Conservation (phyloP, 2,888 invertebrate genomes). For the Drosophila pseudotalamancana region DNA sequence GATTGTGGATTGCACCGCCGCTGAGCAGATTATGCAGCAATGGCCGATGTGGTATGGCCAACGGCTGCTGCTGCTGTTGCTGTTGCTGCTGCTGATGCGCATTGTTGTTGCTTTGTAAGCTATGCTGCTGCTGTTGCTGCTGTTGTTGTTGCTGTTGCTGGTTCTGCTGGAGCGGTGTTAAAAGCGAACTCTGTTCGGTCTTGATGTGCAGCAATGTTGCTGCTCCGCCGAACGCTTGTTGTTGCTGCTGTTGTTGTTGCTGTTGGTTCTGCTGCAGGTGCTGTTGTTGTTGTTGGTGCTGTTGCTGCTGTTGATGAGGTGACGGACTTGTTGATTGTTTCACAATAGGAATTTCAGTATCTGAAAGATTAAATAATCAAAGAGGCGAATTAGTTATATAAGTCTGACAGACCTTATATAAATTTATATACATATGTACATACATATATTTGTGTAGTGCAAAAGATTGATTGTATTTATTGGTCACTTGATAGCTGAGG, state of each 20-base stretch:
- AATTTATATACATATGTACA: background rate
- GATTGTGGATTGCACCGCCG: constrained; percentile 84
- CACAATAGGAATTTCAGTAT: constrained; percentile 85
- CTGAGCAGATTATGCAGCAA: constrained; percentile 84
- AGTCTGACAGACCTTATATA: background rate
- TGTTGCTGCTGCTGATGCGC: constrained; percentile 64
- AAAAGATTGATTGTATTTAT: constrained; percentile 21
- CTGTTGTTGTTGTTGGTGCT: constrained; percentile 69
- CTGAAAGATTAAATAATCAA: constrained; percentile 65
- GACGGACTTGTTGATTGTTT: constrained; percentile 85
- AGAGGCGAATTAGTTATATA: constrained; percentile 6
- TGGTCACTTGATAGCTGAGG: constrained; percentile 21
- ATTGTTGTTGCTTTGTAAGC: constrained; percentile 64
- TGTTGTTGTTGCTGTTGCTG: constrained; percentile 56
- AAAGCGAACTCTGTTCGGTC: constrained; percentile 81
- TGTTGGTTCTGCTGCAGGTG: constrained; percentile 75
- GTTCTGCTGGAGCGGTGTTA: constrained; percentile 69
- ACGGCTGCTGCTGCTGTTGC: constrained; percentile 76
- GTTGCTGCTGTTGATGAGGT: constrained; percentile 80
- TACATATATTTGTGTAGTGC: background rate
- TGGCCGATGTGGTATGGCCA: constrained; percentile 83
- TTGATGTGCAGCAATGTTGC: constrained; percentile 82
- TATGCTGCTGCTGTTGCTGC: constrained; percentile 56
- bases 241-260: constrained; percentile 59
- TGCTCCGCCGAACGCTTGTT: constrained; percentile 74